Base-by-base conservation (phyloP, 2,797 vertebrate species). In the Sebastes steindachneri region DNA sequence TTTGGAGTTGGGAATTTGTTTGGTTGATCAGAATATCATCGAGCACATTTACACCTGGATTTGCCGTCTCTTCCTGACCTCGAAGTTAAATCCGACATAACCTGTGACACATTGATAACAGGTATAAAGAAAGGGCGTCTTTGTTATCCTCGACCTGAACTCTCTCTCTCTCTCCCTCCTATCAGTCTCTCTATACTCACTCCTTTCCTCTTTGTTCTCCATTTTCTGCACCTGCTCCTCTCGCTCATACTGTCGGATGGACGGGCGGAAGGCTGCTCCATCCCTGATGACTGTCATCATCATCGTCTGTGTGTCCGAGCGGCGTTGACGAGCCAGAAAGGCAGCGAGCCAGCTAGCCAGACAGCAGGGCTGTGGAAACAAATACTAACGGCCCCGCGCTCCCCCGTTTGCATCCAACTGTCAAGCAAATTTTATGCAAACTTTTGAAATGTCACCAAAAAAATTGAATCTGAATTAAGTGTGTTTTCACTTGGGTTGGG, bases 221-320 rank as follows among this genome's bases (percentile, higher is more conserved):
- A 73, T 88, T 88, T 88, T 68, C 68, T 83, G 88, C 93, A 93
- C 92, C 92, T 94, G 94, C 84, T 90, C 87, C 86, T 83, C 81
- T 81, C 75, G 55, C 84, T 85, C 73, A 67, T 67, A 65, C 79
- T 82, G 71, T 89, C 59, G 83, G 73, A 85, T 78, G 86, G 90
- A 83, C 82, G 69, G 84, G 86, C n/a, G 85, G 86, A 85, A 84
- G 84, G 88, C 87, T 90, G 90, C 86, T 82, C 74, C 83, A 86
- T 90, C 89, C 90, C 89, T 68, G 86, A 93, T 91, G 90, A 92
- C 89, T 86, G 88, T 91, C 88, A 88, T 91, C 92, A 93, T 89
- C 92, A 89, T 90, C 84, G 84, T 92, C 88, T 91, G 90, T 93
- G 90, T 92, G 90, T 92, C 89, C 69, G 77, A 87, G 62, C 65